A percentile compares a stretch with the other conserved stretches of the same genome.
Evolutionary conservation across 2,113 vertebrate species (phyloP).

Genomic region (Entosphenus tridentatus): DNA sequence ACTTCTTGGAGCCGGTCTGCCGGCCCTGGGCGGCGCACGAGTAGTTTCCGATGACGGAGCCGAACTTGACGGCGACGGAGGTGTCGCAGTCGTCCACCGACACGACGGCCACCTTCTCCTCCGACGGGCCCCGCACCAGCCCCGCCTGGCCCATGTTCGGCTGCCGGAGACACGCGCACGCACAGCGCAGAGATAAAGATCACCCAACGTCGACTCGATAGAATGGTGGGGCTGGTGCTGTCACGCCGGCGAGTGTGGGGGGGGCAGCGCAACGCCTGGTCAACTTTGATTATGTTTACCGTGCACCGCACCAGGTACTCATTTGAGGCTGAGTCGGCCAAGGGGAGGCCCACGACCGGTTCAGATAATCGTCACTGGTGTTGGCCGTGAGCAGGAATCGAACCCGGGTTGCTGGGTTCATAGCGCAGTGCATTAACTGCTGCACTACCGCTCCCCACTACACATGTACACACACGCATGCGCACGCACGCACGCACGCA

Average conservation of each 20-base stretch:
- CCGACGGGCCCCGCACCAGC: conserved; percentile 61
- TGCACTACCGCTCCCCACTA: neutral
- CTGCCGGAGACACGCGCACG: conserved; percentile 18
- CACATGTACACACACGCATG: neutral
- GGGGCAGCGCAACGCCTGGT: no score
- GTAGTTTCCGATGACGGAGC: conserved; percentile 50
- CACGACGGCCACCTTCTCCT: conserved; percentile 67
- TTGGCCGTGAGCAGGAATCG: no score
- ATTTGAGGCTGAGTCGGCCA: no score
- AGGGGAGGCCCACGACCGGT: no score
- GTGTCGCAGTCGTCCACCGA: conserved; percentile 63
- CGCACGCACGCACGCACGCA: neutral
- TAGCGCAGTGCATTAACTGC: no score
- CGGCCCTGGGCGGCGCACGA: conserved; percentile 63
- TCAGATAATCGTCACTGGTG: no score
- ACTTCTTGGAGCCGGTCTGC: conserved; percentile 81
- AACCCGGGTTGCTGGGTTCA: no score
- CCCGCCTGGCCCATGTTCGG: conserved; percentile 47
- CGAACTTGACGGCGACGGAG: conserved; percentile 51
- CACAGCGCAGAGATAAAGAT: neutral
- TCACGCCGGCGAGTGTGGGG: no score
- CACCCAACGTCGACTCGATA: no score
- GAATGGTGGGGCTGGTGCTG: no score
- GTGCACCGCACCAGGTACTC: no score
- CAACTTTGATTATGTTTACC: no score